Base-by-base conservation (phyloP, 2,113 vertebrate species). In the Notiomystis cincta region DNA sequence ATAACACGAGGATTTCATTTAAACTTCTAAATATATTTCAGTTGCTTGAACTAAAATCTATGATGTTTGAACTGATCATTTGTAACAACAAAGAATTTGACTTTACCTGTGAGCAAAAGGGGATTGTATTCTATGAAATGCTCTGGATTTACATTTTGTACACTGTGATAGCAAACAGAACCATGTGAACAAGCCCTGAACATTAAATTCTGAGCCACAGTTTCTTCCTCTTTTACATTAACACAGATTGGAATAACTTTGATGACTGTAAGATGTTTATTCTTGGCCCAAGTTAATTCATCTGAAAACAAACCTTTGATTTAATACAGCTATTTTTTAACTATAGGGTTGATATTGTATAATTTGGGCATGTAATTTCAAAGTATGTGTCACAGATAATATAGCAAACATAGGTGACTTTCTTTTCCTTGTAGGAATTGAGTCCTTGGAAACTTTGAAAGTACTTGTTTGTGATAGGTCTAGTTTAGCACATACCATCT, bases 1-100 rank as follows among this genome's bases (percentile, higher is more conserved):
- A 84, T 94, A 90, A 94, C 91, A 78, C 60, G 65, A 75, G 65
- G 81, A 95, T 98, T 97, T 87, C 0, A 60, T 98, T 98, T 97
- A 92, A 97, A 93, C 48, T 90, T 65, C 85, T 96, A 93, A 96
- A 96, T 97, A 92, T 96, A 95, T 97, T 98, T 97, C 82, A 82
- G 76, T 85, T 84, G 76, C 78, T 88, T 93, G 94, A 96, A 92
- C 96, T 94, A 90, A 96, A 75, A 96, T 91, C 83, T 72, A 91
- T 95, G 56, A 87, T 92, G 61, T 93, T 94, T 90, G 58, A 66
- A 77, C 77, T 78, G 92, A 94, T 70, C 57, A 72, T 92, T 96
- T 95, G 51, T 78, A 92, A 75, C 48, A 92, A 92, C 38, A 93
- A 91, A 79, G 31, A 91, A 95, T 97, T 95, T 77, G 81, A 35